Evolutionary conservation across 2,888 invertebrate genomes (phyloP).

Genomic region (Epirrita christyi): DNA sequence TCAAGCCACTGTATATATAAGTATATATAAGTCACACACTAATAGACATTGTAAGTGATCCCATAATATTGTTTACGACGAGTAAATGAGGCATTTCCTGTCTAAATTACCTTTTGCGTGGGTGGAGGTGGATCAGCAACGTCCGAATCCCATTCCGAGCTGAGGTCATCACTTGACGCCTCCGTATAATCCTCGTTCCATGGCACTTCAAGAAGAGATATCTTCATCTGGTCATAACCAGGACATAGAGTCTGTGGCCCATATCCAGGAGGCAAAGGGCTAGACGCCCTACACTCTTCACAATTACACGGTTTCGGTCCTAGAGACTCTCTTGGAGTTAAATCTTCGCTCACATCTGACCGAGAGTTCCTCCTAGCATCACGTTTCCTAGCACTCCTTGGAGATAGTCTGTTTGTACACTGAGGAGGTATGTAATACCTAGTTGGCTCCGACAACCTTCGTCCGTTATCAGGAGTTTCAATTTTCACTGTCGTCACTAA

Average conservation of each 20-base stretch:
- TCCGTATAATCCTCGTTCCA: slow-evolving; percentile 92
- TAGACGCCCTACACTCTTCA: slow-evolving; percentile 80
- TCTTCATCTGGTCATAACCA: slow-evolving; percentile 93
- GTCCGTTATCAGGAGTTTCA: slow-evolving; percentile 72
- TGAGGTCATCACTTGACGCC: slow-evolving; percentile 95
- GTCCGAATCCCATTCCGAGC: slow-evolving; percentile 96
- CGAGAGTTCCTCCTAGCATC: slow-evolving; percentile 69
- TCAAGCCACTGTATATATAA: background rate
- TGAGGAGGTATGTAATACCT: slow-evolving; percentile 78
- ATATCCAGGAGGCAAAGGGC: slow-evolving; percentile 78
- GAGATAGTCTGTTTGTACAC: slow-evolving; percentile 76
- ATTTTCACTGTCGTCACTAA: slow-evolving; percentile 75
- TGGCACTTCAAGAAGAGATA: slow-evolving; percentile 90
- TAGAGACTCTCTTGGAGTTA: slow-evolving; percentile 58
- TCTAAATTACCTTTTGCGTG: slow-evolving; percentile 63
- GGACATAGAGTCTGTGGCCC: slow-evolving; percentile 79
- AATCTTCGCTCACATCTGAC: slow-evolving; percentile 58
- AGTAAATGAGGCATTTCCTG: slow-evolving; percentile 29
- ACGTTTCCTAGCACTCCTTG: slow-evolving; percentile 73
- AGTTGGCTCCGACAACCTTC: slow-evolving; percentile 72
- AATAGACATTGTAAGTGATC: slow-evolving; percentile 16
- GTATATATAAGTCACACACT: slow-evolving; percentile 12
- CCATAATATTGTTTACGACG: slow-evolving; percentile 4
- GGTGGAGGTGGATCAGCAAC: slow-evolving; percentile 85
- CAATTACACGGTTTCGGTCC: slow-evolving; percentile 77